Conservation (phyloP, 1,140 invertebrate species). For the Carcinoscorpius rotundicauda region DNA sequence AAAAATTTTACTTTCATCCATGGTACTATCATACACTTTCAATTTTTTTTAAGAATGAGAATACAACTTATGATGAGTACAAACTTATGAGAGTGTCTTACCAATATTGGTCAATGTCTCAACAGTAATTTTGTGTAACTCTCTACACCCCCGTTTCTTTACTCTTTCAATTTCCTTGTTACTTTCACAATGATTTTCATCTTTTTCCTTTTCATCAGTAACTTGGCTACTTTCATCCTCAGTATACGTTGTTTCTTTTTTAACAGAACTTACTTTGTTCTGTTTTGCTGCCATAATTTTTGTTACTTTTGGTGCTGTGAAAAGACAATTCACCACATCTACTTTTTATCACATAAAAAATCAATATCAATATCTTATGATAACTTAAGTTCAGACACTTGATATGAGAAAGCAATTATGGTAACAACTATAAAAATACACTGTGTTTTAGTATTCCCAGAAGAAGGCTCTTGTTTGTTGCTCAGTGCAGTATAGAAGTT, state of each 20-base stretch:
- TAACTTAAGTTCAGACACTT: no score
- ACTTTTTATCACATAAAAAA: no score
- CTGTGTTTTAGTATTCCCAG: no score
- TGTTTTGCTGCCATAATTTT: slow-evolving; percentile 5
- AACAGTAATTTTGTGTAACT: slow-evolving; percentile 46
- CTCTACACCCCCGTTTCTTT: slow-evolving; percentile 40
- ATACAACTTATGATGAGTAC: neutral
- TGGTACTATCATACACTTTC: neutral
- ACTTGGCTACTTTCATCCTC: slow-evolving; percentile 4
- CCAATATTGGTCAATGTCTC: slow-evolving; percentile 39
- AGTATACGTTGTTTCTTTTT: neutral
- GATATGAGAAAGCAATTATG: no score
- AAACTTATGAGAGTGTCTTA: neutral
- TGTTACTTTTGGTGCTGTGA: slow-evolving; percentile 12
- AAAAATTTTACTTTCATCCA: neutral
- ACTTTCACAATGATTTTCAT: neutral
- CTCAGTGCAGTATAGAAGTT: no score
- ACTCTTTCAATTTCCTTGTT: slow-evolving; percentile 3
- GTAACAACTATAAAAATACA: no score
- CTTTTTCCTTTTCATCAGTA: neutral
- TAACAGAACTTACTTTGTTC: no score
- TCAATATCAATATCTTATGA: no score
- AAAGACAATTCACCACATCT: neutral
- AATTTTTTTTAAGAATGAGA: neutral
- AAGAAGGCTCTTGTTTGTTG: no score